Percentiles rank a stretch among this genome's conserved stretches.
Conservation (phyloP, 2,797 vertebrate genomes). For the Lemur catta region DNA sequence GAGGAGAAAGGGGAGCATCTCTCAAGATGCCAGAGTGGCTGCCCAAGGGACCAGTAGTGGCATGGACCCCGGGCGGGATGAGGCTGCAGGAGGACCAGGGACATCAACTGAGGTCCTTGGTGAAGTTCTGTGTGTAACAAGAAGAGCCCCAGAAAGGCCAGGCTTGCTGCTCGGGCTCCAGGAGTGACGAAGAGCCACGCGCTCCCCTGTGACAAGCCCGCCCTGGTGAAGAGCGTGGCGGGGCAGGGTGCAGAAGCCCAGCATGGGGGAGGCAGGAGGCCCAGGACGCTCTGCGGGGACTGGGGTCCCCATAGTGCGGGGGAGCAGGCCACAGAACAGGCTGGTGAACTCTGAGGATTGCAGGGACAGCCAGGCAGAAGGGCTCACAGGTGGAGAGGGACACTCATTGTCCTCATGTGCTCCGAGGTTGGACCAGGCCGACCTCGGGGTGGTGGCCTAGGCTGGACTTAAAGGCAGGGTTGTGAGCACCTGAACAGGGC, state of each 20-base stretch:
- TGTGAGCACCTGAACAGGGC: background rate
- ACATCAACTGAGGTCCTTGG: background rate
- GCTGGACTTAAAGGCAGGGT: background rate
- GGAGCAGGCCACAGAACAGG: background rate
- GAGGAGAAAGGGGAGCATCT: background rate
- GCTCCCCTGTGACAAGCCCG: background rate
- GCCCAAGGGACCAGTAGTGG: background rate
- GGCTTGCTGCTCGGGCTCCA: background rate
- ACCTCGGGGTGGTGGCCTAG: background rate
- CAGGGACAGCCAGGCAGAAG: background rate
- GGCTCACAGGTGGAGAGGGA: background rate
- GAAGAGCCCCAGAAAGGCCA: background rate
- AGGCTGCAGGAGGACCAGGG: background rate
- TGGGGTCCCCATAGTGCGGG: background rate
- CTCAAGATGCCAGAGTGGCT: background rate
- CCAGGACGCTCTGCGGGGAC: background rate
- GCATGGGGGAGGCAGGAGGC: background rate
- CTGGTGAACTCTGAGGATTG: background rate
- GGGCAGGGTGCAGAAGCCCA: background rate
- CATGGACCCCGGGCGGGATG: accelerated
- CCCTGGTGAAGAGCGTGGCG: background rate
- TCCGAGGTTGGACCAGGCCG: background rate
- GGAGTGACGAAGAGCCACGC: accelerated
- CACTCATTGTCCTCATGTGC: accelerated
- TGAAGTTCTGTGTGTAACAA: background rate